Percentiles rank a stretch among this genome's conserved stretches.
Evolutionary conservation across 2,888 invertebrate species (phyloP).

Genomic region (Drosophila paramelanica): DNA sequence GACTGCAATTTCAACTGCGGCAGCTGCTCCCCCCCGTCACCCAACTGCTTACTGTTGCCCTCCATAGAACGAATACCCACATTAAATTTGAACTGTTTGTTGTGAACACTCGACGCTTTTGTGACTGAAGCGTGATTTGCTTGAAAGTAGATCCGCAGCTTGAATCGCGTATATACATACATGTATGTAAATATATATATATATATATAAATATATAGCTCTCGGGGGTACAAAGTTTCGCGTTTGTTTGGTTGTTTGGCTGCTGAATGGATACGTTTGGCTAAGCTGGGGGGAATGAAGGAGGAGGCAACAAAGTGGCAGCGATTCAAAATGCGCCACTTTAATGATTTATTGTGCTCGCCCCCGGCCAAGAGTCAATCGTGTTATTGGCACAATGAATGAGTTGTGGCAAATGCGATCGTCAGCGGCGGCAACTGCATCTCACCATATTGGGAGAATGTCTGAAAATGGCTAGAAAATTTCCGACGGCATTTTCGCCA

Average conservation of each 20-base stretch:
- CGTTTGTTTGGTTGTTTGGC: constrained; percentile 55
- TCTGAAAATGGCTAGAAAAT: constrained; percentile 63
- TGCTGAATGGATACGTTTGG: constrained; percentile 45
- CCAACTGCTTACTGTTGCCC: background rate
- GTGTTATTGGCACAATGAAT: constrained; percentile 40
- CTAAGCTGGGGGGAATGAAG: background rate
- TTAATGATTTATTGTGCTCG: constrained; percentile 66
- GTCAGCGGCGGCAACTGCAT: constrained; percentile 29
- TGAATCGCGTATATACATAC: background rate
- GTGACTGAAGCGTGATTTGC: constrained; percentile 46
- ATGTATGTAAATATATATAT: background rate
- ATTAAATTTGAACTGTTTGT: constrained; percentile 35
- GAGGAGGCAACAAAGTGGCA: constrained; percentile 17
- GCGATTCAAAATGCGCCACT: constrained; percentile 40
- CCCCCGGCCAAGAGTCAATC: constrained; percentile 70
- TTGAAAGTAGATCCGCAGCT: constrained; percentile 26
- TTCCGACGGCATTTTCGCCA: constrained; percentile 54
- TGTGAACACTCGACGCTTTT: constrained; percentile 41
- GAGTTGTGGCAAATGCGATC: constrained; percentile 43
- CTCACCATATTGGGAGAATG: constrained; percentile 50
- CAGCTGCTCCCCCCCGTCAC: background rate
- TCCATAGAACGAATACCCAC: constrained; percentile 1
- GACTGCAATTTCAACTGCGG: constrained; percentile 19
- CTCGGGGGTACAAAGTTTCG: constrained; percentile 36
- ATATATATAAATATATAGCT: background rate